phyloP scores from a whole-genome alignment of 2,113 vertebrate species.

The Aramus guarauna region DNA sequence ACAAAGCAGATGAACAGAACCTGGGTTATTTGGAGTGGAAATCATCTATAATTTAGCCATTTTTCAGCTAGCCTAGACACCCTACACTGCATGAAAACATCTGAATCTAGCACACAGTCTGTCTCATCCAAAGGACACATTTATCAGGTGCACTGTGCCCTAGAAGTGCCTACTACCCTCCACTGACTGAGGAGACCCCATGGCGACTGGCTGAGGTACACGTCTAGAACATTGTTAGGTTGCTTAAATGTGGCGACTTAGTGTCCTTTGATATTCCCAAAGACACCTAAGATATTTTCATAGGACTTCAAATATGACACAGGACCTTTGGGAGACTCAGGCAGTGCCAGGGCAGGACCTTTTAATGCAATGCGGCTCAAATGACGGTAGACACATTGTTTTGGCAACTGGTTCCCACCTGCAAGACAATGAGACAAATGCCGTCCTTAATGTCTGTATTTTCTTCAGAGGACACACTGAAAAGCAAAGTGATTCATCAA shows the following conservation, averaged over 20 bases:
- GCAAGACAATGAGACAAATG: neutral
- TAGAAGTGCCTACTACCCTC: neutral
- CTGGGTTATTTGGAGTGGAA: neutral
- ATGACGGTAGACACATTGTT: accelerated
- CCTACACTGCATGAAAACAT: neutral
- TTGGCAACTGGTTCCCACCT: neutral
- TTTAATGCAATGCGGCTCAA: neutral
- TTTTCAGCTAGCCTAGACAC: neutral
- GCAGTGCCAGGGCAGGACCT: neutral
- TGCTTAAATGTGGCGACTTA: neutral
- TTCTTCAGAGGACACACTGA: neutral
- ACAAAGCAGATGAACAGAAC: neutral
- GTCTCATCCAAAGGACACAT: neutral
- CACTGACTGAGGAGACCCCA: neutral
- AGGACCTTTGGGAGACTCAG: neutral
- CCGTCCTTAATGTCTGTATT: neutral
- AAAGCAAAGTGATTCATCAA: neutral
- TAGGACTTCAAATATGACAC: neutral
- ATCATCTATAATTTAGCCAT: neutral
- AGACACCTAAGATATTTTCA: neutral
- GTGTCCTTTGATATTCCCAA: neutral
- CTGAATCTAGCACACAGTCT: neutral
- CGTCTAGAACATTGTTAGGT: accelerated
- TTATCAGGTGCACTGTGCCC: neutral
- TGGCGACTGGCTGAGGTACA: neutral